Evolutionary conservation across 2,113 vertebrate genomes (phyloP).

Genomic region (Stictonetta naevosa): DNA sequence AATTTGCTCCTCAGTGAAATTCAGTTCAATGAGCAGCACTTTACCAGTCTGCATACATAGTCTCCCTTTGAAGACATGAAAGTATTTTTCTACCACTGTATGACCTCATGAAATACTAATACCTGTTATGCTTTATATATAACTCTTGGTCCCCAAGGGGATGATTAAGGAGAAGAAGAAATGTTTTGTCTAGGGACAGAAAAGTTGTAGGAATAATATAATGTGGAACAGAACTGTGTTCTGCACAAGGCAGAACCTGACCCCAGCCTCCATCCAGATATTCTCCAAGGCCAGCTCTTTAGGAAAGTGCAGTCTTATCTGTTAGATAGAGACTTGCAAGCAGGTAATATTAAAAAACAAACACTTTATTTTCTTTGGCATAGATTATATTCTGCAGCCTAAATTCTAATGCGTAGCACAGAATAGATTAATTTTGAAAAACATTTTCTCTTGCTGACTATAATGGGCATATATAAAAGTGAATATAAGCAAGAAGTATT

Average conservation of each 20-base stretch:
- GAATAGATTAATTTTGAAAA: not conserved
- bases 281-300: not conserved
- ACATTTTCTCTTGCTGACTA: not conserved
- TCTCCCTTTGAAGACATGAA: not conserved
- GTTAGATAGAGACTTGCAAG: not conserved
- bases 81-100: not conserved
- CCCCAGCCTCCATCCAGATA: not conserved
- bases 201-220: not conserved
- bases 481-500: constrained; percentile 1
- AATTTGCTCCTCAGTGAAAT: not conserved
- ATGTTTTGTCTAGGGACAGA: not conserved
- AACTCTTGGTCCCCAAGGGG: not conserved
- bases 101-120: not conserved
- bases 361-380: not conserved
- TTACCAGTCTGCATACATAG: not conserved
- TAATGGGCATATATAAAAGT: not conserved
- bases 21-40: not conserved
- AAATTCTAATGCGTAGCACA: not conserved
- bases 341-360: not conserved
- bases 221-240: not conserved
- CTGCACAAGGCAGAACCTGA: not conserved
- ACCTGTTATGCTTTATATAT: not conserved
- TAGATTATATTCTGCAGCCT: not conserved
- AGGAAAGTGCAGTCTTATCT: not conserved
- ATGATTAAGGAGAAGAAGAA: not conserved